phyloP scores from a whole-genome alignment of 2,888 invertebrate genomes.

The Myathropa florea region DNA sequence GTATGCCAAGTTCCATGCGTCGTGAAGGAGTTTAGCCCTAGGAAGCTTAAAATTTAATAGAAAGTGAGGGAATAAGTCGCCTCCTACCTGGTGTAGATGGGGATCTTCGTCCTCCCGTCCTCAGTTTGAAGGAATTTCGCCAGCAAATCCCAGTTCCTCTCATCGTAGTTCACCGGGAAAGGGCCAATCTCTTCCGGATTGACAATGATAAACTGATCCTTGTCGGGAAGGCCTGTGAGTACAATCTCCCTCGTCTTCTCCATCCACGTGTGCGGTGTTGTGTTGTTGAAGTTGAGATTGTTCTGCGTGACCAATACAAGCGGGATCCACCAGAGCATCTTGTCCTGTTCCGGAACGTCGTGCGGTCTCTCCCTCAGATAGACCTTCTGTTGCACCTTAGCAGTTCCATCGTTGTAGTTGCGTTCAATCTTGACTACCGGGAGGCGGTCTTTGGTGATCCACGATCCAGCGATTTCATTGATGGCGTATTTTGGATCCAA shows the following conservation, averaged over 20 bases:
- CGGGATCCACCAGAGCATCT: conserved; percentile 89
- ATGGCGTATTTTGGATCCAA: conserved; percentile 83
- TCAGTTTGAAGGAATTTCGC: conserved; percentile 84
- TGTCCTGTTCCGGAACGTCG: conserved; percentile 86
- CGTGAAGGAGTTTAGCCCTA: conserved; percentile 88
- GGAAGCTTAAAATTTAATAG: conserved; percentile 2
- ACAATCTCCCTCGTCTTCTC: conserved; percentile 82
- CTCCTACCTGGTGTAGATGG: conserved; percentile 83
- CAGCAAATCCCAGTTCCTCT: conserved; percentile 88
- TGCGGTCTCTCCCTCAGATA: conserved; percentile 88
- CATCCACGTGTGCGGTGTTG: conserved; percentile 85
- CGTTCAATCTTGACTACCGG: conserved; percentile 88
- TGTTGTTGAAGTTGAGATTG: conserved; percentile 83
- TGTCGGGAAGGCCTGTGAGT: conserved; percentile 82
- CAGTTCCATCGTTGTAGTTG: conserved; percentile 85
- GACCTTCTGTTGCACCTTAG: conserved; percentile 84
- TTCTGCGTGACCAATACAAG: conserved; percentile 84
- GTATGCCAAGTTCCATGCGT: conserved; percentile 89
- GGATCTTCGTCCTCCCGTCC: conserved; percentile 83
- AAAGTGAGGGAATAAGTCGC: conserved; percentile 8
- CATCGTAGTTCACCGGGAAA: conserved; percentile 91
- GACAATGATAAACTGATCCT: conserved; percentile 87
- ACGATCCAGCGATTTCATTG: conserved; percentile 88
- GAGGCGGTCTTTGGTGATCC: conserved; percentile 90
- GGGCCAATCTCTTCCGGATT: conserved; percentile 93